Base-by-base conservation (phyloP, 2,888 invertebrate genomes). In the Andrena dorsata region DNA sequence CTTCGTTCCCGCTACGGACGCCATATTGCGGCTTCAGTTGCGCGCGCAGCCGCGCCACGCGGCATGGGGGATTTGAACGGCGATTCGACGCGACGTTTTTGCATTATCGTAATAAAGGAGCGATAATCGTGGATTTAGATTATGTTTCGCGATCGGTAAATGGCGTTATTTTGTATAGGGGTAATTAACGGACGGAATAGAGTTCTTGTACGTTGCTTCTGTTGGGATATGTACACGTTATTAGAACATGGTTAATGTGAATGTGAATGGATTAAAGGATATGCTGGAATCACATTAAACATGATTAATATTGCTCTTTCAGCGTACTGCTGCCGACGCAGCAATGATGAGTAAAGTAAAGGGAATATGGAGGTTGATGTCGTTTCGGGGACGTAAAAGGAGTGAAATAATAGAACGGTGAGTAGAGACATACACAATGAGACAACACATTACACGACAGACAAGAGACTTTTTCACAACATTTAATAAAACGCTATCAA, bases 401-500 rank as follows among this genome's bases (percentile, higher is more conserved):
- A 71, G 8, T 56, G 23, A 77, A 75, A 49, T 53, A 69, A 76
- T 60, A 64, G 70, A 77, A 60, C 20, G 60, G 69, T 28, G 64
- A 60, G 32, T 51, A 81, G 71, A 83, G 64, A 61, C 65, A 79
- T 65, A 79, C 77, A 84, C 74, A 83, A 68, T 86, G 74, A 87
- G 75, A 86, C 83, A 80, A 82, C 76, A 88, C 85, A 80, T 88
- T 85, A 88, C 77, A 88, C 86, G 76, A 80, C 69, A 88, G 85
- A 87, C 74, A 76, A 88, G 69, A 86, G 80, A 86, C 89, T 89
- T 89, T 85, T 85, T 82, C 88, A 86, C 85, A 93, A 93, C 93
- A 92, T 93, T 93, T 93, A 93, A 93, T 93, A 93, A 93, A 93
- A 93, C 92, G 89, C 92, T 93, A 93, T 92, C 91, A 93, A 92